phyloP scores from a whole-genome alignment of 2,797 vertebrate species.

The Alfaro cultratus region DNA sequence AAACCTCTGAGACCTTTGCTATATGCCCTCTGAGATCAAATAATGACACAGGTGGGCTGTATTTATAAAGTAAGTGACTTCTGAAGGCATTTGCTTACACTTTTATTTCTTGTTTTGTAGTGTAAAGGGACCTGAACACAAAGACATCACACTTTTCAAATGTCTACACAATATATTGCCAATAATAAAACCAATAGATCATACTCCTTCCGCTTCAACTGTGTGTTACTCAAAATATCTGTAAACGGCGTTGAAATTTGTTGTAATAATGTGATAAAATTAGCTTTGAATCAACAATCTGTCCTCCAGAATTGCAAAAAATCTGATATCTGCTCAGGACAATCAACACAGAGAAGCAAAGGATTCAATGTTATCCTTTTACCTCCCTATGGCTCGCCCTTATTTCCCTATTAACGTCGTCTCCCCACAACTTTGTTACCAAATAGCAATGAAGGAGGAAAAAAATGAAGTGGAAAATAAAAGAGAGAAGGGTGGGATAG shows the following conservation, averaged over 20 bases:
- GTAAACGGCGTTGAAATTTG: neutral
- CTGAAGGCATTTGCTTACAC: neutral
- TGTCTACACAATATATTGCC: neutral
- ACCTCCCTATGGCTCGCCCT: slow-evolving; percentile 14
- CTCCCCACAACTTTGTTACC: slow-evolving; percentile 26
- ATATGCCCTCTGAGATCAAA: no score
- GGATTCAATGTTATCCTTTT: slow-evolving; percentile 23
- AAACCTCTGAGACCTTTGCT: neutral
- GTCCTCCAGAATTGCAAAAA: slow-evolving; percentile 20
- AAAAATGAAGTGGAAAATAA: slow-evolving; percentile 42
- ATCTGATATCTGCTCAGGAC: slow-evolving; percentile 3
- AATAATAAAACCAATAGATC: neutral
- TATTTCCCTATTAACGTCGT: slow-evolving; percentile 31
- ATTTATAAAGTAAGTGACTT: no score
- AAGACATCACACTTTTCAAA: neutral
- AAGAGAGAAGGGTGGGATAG: slow-evolving; percentile 41
- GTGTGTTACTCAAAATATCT: neutral
- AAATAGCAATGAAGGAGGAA: slow-evolving; percentile 43
- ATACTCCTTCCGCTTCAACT: neutral
- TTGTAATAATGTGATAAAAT: neutral
- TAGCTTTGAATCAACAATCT: slow-evolving; percentile 20
- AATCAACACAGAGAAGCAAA: slow-evolving; percentile 19
- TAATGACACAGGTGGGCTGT: no score
- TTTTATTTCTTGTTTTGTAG: neutral
- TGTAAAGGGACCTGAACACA: neutral